Conservation (phyloP, 2,113 vertebrate species). For the Psettodes erumei region DNA sequence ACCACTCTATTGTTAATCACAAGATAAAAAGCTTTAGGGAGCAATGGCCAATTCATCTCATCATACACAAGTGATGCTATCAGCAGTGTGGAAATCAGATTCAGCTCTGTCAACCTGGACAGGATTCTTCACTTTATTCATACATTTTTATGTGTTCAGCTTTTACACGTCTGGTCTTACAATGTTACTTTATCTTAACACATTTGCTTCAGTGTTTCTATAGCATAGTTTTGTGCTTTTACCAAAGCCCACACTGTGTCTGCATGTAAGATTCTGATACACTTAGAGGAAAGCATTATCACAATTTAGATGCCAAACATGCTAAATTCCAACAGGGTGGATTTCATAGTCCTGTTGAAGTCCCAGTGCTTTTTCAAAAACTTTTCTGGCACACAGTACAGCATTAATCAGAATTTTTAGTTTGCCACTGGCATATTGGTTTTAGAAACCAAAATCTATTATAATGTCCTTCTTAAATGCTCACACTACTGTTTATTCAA, state of each 20-base stretch:
- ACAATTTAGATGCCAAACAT: conserved; percentile 3
- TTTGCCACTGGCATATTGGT: neutral
- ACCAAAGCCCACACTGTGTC: neutral
- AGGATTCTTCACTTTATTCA: neutral
- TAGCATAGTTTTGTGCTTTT: neutral
- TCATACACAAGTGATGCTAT: conserved; percentile 33
- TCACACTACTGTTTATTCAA: conserved; percentile 29
- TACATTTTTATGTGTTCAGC: conserved; percentile 10
- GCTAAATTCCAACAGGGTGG: neutral
- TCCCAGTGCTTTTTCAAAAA: neutral
- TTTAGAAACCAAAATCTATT: neutral
- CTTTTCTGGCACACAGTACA: neutral
- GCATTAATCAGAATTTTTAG: neutral
- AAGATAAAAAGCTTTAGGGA: conserved; percentile 44
- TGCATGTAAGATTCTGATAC: neutral
- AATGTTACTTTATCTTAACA: neutral
- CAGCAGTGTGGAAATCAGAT: conserved; percentile 34
- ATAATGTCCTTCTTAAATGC: neutral
- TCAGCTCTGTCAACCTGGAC: conserved; percentile 22
- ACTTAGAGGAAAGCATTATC: conserved; percentile 16
- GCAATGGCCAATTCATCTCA: conserved; percentile 12
- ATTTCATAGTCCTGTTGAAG: too few species aligned
- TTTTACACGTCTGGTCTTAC: neutral
- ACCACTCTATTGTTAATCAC: conserved; percentile 55
- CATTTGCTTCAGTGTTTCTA: neutral